Evolutionary conservation across 1,140 invertebrate species (phyloP).

Genomic region (Calephelis virginiensis): DNA sequence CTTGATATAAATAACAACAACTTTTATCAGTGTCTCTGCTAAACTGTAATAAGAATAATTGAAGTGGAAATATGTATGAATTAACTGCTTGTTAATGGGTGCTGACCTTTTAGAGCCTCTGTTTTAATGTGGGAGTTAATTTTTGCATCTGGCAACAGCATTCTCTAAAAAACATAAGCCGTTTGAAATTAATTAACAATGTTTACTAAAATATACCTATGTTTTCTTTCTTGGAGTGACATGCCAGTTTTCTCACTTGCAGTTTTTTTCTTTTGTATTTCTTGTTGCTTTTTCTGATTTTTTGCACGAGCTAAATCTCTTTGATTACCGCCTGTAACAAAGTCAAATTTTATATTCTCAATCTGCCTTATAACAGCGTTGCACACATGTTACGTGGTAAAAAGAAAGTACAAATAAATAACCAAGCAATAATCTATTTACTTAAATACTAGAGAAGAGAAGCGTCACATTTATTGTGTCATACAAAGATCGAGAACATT

Average conservation of each 20-base stretch:
- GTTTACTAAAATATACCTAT: constrained; percentile 79
- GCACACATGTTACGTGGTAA: too few species aligned
- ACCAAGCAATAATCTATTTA: constrained; percentile 25
- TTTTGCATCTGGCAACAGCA: neutral
- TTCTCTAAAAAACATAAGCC: constrained; percentile 19
- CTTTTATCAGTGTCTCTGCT: too few species aligned
- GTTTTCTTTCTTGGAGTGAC: constrained; percentile 87
- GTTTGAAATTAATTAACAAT: too few species aligned
- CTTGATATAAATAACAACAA: too few species aligned
- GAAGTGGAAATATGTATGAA: too few species aligned
- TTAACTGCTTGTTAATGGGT: too few species aligned
- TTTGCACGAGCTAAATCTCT: constrained; percentile 91
- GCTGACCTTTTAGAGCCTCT: too few species aligned
- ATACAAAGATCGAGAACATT: constrained; percentile 51
- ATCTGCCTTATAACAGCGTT: neutral
- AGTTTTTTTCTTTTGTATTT: constrained; percentile 83
- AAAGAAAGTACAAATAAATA: neutral
- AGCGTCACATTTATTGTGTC: constrained; percentile 36
- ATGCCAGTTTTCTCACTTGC: constrained; percentile 84
- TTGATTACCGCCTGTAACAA: constrained; percentile 88
- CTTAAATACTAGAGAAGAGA: constrained; percentile 24
- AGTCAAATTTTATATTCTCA: neutral
- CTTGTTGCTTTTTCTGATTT: constrained; percentile 88
- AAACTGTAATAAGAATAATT: too few species aligned
- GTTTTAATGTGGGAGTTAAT: too few species aligned